A percentile compares a stretch with the other conserved stretches of the same genome.
phyloP scores from a whole-genome alignment of 2,797 vertebrate species.

The Rhabdomys pumilio region DNA sequence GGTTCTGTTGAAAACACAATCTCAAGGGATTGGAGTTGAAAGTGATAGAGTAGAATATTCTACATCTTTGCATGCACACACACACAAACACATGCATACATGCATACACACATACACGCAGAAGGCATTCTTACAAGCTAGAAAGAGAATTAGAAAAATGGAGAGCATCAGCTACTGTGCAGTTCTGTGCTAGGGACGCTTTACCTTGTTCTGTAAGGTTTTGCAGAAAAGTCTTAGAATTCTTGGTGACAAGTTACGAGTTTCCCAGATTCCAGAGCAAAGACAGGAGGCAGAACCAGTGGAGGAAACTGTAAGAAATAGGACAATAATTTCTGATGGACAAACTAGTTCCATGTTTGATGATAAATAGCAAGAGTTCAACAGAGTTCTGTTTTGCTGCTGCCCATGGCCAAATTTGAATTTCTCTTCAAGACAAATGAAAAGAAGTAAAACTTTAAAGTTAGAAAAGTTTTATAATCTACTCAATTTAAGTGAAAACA shows the following conservation, averaged over 20 bases:
- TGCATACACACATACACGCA: neutral
- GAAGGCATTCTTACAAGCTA: neutral
- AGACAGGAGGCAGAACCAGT: neutral
- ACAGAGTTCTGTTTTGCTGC: neutral
- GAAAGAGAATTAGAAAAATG: neutral
- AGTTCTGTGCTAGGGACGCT: neutral
- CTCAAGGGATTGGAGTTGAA: neutral
- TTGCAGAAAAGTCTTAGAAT: neutral
- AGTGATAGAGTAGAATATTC: neutral
- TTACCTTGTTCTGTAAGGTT: neutral
- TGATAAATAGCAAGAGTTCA: rapidly evolving
- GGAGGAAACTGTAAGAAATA: neutral
- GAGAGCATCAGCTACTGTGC: neutral
- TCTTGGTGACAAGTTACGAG: neutral
- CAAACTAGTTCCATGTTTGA: neutral
- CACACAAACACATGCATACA: neutral
- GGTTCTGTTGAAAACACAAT: neutral
- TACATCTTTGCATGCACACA: neutral
- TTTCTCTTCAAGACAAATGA: neutral
- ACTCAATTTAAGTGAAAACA: neutral
- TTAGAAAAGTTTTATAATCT: neutral
- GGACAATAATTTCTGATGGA: neutral
- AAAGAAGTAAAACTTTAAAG: neutral
- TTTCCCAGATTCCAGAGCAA: neutral
- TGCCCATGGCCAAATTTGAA: neutral